Evolutionary conservation across 2,113 vertebrate species (phyloP).

Genomic region (Cheilinus undulatus): DNA sequence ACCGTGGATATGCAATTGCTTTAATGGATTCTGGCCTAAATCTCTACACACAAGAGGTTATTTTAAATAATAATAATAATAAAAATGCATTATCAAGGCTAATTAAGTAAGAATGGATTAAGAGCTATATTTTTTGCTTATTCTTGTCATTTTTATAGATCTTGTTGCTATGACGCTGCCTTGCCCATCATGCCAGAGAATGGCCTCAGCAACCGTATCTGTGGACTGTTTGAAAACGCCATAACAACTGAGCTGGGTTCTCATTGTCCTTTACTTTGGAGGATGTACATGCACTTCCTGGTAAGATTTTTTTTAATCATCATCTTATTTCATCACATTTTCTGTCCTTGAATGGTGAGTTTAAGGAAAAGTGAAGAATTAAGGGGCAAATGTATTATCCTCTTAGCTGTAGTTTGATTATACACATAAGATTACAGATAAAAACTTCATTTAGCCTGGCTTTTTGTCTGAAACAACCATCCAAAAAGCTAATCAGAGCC

Average conservation of each 20-base stretch:
- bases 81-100: too few relatives aligned
- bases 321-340: not conserved
- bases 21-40: too few relatives aligned
- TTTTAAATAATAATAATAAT: too few relatives aligned
- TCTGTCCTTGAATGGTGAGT: not conserved
- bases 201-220: slow-evolving; percentile 91
- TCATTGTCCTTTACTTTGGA: slow-evolving; percentile 93
- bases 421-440: too few relatives aligned
- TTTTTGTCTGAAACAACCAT: not conserved
- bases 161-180: slow-evolving; percentile 78
- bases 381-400: not conserved
- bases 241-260: slow-evolving; percentile 84
- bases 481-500: not conserved
- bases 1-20: too few relatives aligned
- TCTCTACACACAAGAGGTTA: not conserved
- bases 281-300: slow-evolving; percentile 93
- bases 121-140: not conserved
- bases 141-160: slow-evolving; percentile 75
- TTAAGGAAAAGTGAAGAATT: not conserved
- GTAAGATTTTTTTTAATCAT: slow-evolving; percentile 85
- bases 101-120: not conserved
- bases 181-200: slow-evolving; percentile 89
- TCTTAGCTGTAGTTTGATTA: not conserved
- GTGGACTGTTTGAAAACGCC: slow-evolving; percentile 89
- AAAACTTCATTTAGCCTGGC: not conserved